Percentiles rank a stretch among this genome's conserved stretches.
Evolutionary conservation across 2,797 vertebrate species (phyloP).

Genomic region (Bovichtus diacanthus): DNA sequence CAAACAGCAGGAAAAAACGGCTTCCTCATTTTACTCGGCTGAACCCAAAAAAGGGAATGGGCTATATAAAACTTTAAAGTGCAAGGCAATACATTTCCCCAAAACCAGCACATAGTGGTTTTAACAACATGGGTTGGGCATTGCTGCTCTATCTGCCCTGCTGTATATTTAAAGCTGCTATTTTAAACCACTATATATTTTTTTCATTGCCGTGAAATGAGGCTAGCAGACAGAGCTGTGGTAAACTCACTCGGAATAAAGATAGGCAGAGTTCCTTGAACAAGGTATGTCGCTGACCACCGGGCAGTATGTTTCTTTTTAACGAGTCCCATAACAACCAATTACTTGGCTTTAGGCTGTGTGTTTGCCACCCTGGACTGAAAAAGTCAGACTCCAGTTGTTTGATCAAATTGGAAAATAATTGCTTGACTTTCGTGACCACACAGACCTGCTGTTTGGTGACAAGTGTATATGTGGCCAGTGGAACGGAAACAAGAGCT

Average conservation of each 20-base stretch:
- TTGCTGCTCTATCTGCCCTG: slow-evolving; percentile 70
- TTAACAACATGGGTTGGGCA: slow-evolving; percentile 79
- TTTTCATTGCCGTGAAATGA: slow-evolving; percentile 77
- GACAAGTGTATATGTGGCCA: slow-evolving; percentile 41
- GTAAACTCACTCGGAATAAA: slow-evolving; percentile 63
- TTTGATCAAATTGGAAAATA: slow-evolving; percentile 54
- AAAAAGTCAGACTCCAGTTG: slow-evolving; percentile 20
- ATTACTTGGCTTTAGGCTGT: slow-evolving; percentile 44
- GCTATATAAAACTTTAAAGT: slow-evolving; percentile 73
- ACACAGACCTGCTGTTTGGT: slow-evolving; percentile 52
- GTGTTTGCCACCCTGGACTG: slow-evolving; percentile 38
- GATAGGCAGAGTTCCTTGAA: slow-evolving; percentile 61
- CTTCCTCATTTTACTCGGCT: slow-evolving; percentile 43
- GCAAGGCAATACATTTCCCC: slow-evolving; percentile 57
- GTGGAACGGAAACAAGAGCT: slow-evolving; percentile 45
- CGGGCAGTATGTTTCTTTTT: slow-evolving; percentile 53
- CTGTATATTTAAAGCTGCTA: slow-evolving; percentile 82
- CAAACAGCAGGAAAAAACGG: slow-evolving; percentile 33
- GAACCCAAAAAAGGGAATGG: slow-evolving; percentile 39
- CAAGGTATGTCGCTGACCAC: slow-evolving; percentile 70
- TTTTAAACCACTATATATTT: slow-evolving; percentile 80
- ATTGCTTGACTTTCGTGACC: slow-evolving; percentile 38
- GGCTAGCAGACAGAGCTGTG: slow-evolving; percentile 66
- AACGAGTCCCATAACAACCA: slow-evolving; percentile 69
- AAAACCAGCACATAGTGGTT: slow-evolving; percentile 75